Percentiles rank a stretch among this genome's conserved stretches.
These are phyloP conservation scores for Diplazon laetatorius DNA, from an alignment of 2,888 invertebrate species.

Conservation along the genomic window DNA sequence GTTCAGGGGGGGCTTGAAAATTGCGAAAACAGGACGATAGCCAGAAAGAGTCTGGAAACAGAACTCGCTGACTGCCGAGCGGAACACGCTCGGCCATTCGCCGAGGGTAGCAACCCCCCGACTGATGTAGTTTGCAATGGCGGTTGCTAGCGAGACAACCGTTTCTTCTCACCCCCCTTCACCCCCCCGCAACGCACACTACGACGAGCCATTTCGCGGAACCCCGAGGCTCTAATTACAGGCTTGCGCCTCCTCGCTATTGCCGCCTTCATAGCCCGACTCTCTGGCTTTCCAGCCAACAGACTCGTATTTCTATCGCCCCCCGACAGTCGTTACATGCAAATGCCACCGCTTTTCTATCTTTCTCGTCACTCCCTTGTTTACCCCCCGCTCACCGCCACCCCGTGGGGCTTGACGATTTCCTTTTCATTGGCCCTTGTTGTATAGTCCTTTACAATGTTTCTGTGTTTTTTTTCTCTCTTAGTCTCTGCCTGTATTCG, in stretches of 20 bases:
- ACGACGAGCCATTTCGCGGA: slow-evolving; percentile 71
- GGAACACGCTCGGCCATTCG: slow-evolving; percentile 58
- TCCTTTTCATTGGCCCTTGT: slow-evolving; percentile 51
- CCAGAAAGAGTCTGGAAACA: slow-evolving; percentile 52
- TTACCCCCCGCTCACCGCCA: slow-evolving; percentile 46
- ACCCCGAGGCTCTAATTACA: slow-evolving; percentile 81
- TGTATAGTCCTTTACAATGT: slow-evolving; percentile 53
- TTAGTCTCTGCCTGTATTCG: slow-evolving; percentile 76
- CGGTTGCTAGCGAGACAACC: slow-evolving; percentile 62
- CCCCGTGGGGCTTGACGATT: too few species aligned
- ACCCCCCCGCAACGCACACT: slow-evolving; percentile 64
- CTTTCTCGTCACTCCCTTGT: slow-evolving; percentile 46
- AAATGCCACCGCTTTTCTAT: slow-evolving; percentile 66
- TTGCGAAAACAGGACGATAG: slow-evolving; percentile 52
- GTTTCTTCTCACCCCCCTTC: slow-evolving; percentile 46
- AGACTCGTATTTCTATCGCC: slow-evolving; percentile 57
- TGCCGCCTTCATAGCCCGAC: slow-evolving; percentile 67
- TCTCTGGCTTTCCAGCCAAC: slow-evolving; percentile 42
- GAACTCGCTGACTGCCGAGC: slow-evolving; percentile 33
- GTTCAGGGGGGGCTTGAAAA: slow-evolving; percentile 20
- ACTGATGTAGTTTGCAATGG: slow-evolving; percentile 60
- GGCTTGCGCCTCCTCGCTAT: slow-evolving; percentile 64
- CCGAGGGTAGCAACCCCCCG: slow-evolving; percentile 63
- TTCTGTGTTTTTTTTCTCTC: slow-evolving; percentile 68
- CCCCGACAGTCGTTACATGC: slow-evolving; percentile 68